phyloP scores from a whole-genome alignment of 2,797 vertebrate species.

The Enteromius fasciolatus region DNA sequence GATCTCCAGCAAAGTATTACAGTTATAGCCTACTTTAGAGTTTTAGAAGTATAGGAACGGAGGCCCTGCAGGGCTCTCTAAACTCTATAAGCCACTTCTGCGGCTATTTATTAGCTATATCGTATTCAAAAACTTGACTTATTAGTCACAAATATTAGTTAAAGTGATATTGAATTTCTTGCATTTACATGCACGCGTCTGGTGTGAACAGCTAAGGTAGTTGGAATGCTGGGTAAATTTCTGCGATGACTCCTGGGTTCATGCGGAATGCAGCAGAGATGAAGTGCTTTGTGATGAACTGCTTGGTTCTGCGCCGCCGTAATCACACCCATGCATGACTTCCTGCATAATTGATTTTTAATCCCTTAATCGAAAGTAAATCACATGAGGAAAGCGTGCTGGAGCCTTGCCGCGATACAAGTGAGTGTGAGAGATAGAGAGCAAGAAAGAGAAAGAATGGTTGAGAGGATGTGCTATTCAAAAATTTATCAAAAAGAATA shows the following conservation, averaged over 20 bases:
- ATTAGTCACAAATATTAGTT: neutral
- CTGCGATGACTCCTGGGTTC: conserved; percentile 62
- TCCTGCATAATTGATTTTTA: conserved; percentile 87
- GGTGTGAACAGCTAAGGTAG: neutral
- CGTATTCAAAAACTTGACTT: neutral
- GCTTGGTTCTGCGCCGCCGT: conserved; percentile 76
- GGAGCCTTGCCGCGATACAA: conserved; percentile 56
- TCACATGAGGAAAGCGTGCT: conserved; percentile 77
- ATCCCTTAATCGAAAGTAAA: conserved; percentile 86
- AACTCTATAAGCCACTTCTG: neutral
- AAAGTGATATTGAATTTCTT: neutral
- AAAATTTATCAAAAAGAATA: neutral
- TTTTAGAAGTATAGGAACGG: neutral
- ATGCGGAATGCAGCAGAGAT: conserved; percentile 65
- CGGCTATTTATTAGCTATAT: neutral
- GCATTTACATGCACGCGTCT: neutral
- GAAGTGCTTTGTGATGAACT: conserved; percentile 82
- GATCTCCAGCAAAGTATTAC: neutral
- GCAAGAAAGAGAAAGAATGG: neutral
- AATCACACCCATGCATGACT: conserved; percentile 83
- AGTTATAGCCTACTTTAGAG: neutral
- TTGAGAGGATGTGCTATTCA: neutral
- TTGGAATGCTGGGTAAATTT: conserved; percentile 13
- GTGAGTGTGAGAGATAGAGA: conserved; percentile 58
- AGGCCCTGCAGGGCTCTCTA: neutral